Evolutionary conservation across 2,113 vertebrate species (phyloP), one percentile per base, ranked within the genome.

Genomic region (Malaclemys terrapin): DNA sequence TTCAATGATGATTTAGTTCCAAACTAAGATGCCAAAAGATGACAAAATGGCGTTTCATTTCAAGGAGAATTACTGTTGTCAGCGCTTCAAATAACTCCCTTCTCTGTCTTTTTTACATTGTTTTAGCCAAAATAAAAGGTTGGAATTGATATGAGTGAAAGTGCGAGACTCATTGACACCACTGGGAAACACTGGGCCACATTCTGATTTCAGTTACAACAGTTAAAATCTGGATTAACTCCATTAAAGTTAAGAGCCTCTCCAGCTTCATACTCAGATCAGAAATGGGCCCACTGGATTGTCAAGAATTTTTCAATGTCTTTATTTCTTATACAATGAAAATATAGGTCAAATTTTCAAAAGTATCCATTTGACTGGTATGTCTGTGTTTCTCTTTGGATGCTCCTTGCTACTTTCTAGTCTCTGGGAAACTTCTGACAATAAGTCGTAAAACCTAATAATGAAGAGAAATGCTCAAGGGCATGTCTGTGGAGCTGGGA

Each of bases 41-140:
- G 92, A 38, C 5, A 81, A 42, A 27, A 8, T 85, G 2, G 5
- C 1, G 1, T 50, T 54, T 88, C 3, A 31, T 35, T 85, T 84
- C 38, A 87, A 92, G 29, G 72, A 45, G 95, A 93, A 81, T 80
- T 89, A 49, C 72, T 35, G 2, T 85, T 75, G 31, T 29, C 47
- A 93, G 38, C 82, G 20, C 12, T 91, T 94, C 50, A 38, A 69
- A 54, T 2, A 45, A 16, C 49, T 85, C 16, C 87, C 0, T 62
- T 89, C 75, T 53, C 75, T 59, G 38, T 50, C 45, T n/a, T n/a
- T 72, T 52, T 59, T 78, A 78, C 83, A 16, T 20, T 59, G 54
- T 47, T 83, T 45, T 59, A 47, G 25, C 25, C 81, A 83, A 83
- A 83, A 59, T 57, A 38, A 83, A 59, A 82, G 13, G 14, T 29